Evolutionary conservation across 2,888 invertebrate species (phyloP).

Genomic region (Rhamnusium bicolor): DNA sequence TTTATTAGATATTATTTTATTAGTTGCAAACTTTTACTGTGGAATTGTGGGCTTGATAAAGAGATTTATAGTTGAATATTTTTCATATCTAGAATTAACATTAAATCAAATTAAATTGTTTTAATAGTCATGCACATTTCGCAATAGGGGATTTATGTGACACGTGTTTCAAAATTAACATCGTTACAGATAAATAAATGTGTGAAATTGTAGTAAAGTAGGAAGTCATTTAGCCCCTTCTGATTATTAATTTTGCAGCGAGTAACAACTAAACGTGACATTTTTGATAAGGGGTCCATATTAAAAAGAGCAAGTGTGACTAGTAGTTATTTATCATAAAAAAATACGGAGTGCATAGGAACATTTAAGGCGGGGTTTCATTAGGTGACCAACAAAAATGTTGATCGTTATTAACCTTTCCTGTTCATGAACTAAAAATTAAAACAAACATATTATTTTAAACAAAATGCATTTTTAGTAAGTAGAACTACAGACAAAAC

Average conservation of each 20-base stretch:
- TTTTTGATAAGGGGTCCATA: slow-evolving; percentile 42
- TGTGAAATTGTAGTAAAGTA: slow-evolving; percentile 40
- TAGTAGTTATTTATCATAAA: not conserved
- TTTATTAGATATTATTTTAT: too few relatives aligned
- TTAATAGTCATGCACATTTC: not conserved
- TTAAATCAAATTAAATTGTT: not conserved
- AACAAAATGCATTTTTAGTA: too few relatives aligned
- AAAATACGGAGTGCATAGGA: too few relatives aligned
- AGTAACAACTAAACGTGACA: slow-evolving; percentile 47
- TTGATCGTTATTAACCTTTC: too few relatives aligned
- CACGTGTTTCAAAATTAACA: slow-evolving; percentile 48
- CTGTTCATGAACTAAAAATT: too few relatives aligned
- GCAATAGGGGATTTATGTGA: slow-evolving; percentile 2
- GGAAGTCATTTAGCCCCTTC: slow-evolving; percentile 40
- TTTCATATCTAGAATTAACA: not conserved
- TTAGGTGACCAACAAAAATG: too few relatives aligned
- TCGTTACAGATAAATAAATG: slow-evolving; percentile 45
- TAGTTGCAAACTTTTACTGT: too few relatives aligned
- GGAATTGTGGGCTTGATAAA: too few relatives aligned
- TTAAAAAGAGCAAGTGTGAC: not conserved
- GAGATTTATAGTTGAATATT: too few relatives aligned
- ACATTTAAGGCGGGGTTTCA: too few relatives aligned
- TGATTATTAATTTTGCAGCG: slow-evolving; percentile 32
- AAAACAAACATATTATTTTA: too few relatives aligned
- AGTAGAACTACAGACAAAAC: too few relatives aligned